phyloP scores from a whole-genome alignment of 2,797 vertebrate genomes.

The Garrulus glandarius region DNA sequence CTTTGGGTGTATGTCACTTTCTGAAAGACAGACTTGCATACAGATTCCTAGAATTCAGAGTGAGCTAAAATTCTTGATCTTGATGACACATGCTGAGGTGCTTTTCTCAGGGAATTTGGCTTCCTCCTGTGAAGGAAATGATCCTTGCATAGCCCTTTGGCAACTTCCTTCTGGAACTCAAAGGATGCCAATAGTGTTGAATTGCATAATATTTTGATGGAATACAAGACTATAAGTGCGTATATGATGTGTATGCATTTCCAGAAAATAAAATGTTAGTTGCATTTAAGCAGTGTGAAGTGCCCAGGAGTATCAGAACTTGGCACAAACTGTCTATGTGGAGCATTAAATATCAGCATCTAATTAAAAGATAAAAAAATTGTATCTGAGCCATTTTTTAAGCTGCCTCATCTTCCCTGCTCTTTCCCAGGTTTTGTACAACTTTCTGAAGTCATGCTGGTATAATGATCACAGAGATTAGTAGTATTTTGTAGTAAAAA shows the following conservation, averaged over 20 bases:
- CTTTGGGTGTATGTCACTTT: background rate
- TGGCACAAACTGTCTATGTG: background rate
- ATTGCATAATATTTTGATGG: background rate
- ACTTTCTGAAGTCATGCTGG: background rate
- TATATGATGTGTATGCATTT: background rate
- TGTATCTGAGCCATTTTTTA: background rate
- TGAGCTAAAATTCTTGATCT: background rate
- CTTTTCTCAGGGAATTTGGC: background rate
- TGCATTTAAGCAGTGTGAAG: background rate
- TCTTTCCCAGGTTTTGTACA: background rate
- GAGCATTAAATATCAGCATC: background rate
- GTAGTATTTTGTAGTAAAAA: background rate
- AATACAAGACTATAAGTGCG: background rate
- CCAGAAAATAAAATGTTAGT: background rate
- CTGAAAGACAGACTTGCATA: background rate
- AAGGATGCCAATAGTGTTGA: background rate
- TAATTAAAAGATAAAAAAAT: background rate
- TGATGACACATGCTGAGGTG: background rate
- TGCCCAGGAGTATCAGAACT: background rate
- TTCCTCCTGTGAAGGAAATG: background rate
- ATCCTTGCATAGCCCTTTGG: rapidly evolving
- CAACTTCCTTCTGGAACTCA: background rate
- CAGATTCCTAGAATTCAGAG: background rate
- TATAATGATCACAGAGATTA: background rate
- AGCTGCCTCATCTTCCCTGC: background rate